Percentiles rank a stretch among this genome's conserved stretches.
phyloP scores from a whole-genome alignment of 2,113 vertebrate genomes.

The Etheostoma cragini region DNA sequence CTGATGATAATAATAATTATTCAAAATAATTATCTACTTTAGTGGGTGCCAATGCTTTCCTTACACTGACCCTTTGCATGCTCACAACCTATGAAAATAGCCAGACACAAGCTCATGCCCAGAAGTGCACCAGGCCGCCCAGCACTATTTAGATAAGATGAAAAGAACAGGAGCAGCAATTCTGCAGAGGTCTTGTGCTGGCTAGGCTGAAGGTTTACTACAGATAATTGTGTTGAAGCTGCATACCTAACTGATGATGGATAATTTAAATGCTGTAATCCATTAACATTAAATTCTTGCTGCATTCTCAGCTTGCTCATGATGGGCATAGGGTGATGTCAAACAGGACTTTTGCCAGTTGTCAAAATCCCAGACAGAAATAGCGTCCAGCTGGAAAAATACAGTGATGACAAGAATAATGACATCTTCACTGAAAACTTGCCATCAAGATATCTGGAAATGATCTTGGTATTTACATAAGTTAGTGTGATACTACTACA shows the following conservation, averaged over 20 bases:
- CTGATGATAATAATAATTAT: neutral
- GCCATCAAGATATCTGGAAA: constrained; percentile 70
- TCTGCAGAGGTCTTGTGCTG: constrained; percentile 24
- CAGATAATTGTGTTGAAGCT: constrained; percentile 16
- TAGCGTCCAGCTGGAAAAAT: constrained; percentile 68
- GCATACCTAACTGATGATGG: constrained; percentile 19
- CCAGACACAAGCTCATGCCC: constrained; percentile 38
- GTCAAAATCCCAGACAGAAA: constrained; percentile 60
- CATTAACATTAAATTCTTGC: constrained; percentile 31
- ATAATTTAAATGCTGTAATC: constrained; percentile 38
- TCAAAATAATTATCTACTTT: neutral
- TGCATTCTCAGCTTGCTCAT: constrained; percentile 23
- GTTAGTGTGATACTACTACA: constrained; percentile 69
- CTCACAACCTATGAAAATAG: constrained; percentile 26
- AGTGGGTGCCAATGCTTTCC: constrained; percentile 2
- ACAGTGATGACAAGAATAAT: constrained; percentile 73
- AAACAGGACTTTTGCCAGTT: constrained; percentile 57
- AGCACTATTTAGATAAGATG: constrained; percentile 58
- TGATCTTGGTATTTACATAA: constrained; percentile 75
- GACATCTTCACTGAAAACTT: constrained; percentile 62
- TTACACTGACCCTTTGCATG: constrained; percentile 21
- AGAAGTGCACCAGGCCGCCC: constrained; percentile 46
- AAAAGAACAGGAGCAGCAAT: constrained; percentile 39
- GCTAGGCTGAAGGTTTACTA: constrained; percentile 9
- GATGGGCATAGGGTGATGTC: constrained; percentile 52